Evolutionary conservation across 2,888 invertebrate genomes (phyloP), one percentile per base, ranked within the genome.

Genomic region (Microctonus hyperodae): DNA sequence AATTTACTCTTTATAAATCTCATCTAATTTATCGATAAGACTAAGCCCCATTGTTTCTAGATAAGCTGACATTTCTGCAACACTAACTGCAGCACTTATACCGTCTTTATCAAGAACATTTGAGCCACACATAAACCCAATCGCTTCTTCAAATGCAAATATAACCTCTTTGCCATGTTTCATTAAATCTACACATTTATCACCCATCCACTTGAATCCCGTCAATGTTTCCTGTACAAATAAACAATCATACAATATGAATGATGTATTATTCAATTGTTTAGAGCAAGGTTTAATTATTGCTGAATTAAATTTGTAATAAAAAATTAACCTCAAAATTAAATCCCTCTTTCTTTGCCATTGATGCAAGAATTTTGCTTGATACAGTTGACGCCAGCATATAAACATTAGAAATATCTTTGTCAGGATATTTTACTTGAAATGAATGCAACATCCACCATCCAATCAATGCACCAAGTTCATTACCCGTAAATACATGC

Each of bases 171-270:
- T 93, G 31, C 91, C 92, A 64, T 90, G 84, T 66, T 88, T 85
- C 37, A 91, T 84, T 64, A 97, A 85, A 6, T 95, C 89, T 33
- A 91, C 86, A 0, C 93, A 88, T 77, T 89, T 89, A 84, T 98
- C 98, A 86, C 96, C 98, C 95, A 99, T 97, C 98, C 98, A 99
- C 81, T 99, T 99, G 82, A 99, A 99, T 0, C 99, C 99, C 0
- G 99, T 99, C 62, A 99, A 87, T 0, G 99, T 98, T 85, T 98
- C 97, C 86, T 70, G 88, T 84, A 72, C 90, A 90, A 74, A 23
- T 35, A 66, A 37, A 13, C 40, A 33, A 25, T 56, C 35, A 16
- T 2, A 63, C 56, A 20, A 62, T 62, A 57, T 56, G 48, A 58
- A 23, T 40, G 20, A 50, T 13, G 65, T 37, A 10, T 23, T 22